phyloP scores from a whole-genome alignment of 1,140 invertebrate genomes.

The Latrodectus geometricus region DNA sequence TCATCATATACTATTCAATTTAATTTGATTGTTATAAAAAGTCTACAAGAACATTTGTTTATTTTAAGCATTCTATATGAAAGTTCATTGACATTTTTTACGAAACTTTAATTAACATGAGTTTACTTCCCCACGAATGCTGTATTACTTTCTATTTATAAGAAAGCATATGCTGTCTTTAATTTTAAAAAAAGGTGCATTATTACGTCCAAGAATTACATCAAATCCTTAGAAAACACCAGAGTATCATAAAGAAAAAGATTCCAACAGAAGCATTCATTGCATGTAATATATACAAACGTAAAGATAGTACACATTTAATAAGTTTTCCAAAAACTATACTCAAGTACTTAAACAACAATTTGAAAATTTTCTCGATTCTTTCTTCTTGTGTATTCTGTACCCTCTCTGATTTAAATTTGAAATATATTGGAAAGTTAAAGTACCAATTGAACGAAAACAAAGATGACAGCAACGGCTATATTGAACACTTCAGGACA shows the following conservation, averaged over 20 bases:
- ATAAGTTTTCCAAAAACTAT: background rate
- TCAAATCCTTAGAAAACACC: background rate
- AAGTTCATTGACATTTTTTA: background rate
- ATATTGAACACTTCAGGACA: conserved; percentile 11
- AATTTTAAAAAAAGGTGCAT: background rate
- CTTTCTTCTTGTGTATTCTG: background rate
- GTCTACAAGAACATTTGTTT: too few relatives aligned
- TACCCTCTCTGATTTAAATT: background rate
- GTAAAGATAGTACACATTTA: background rate
- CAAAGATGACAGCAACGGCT: conserved; percentile 2
- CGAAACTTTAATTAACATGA: background rate
- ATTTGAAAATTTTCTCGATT: background rate
- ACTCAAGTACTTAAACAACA: background rate
- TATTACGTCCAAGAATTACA: background rate
- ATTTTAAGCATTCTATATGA: background rate
- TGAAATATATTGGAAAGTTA: conserved; percentile 5
- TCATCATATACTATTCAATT: too few relatives aligned
- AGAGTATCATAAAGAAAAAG: background rate
- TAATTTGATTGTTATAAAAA: too few relatives aligned
- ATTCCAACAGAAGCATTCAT: background rate
- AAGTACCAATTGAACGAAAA: conserved; percentile 29
- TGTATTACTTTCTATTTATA: conserved; percentile 7
- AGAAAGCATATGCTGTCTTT: background rate
- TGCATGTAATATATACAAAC: conserved; percentile 1
- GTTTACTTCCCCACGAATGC: background rate